These are phyloP conservation scores for Drosophila carrolli DNA, from an alignment of 1,140 invertebrate genomes.

Conservation along the genomic window DNA sequence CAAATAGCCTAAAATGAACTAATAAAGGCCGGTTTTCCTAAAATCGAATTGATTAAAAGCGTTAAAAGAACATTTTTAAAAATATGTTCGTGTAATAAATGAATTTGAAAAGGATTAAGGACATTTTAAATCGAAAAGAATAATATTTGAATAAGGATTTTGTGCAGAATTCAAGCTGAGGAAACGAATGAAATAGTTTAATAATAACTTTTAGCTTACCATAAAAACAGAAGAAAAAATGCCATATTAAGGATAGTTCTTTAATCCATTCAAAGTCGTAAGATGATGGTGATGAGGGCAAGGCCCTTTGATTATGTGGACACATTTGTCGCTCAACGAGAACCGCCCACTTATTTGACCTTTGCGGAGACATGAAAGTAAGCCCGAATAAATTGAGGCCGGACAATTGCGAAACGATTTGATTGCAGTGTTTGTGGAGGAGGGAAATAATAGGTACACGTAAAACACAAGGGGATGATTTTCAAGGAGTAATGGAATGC, in stretches of 20 bases:
- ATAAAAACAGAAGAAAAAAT: not conserved
- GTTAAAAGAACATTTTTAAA: too few relatives aligned
- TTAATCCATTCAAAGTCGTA: not conserved
- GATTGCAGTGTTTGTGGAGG: slow-evolving; percentile 11
- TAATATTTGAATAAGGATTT: too few relatives aligned
- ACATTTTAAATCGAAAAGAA: too few relatives aligned
- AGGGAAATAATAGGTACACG: not conserved
- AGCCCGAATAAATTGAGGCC: slow-evolving; percentile 55
- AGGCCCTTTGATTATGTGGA: slow-evolving; percentile 17
- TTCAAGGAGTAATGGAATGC: not conserved
- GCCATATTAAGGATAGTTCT: not conserved
- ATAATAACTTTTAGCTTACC: too few relatives aligned
- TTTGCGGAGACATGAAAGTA: slow-evolving; percentile 48
- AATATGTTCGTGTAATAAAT: too few relatives aligned
- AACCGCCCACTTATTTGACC: slow-evolving; percentile 51
- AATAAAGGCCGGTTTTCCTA: too few relatives aligned
- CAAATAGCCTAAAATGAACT: too few relatives aligned
- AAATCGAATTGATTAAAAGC: too few relatives aligned
- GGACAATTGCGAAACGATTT: slow-evolving; percentile 49
- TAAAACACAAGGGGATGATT: slow-evolving; percentile 10
- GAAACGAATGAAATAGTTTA: too few relatives aligned
- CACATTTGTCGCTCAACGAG: slow-evolving; percentile 10
- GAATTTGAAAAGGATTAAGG: too few relatives aligned
- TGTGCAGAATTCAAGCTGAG: too few relatives aligned
- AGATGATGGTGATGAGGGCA: not conserved